These are phyloP conservation scores for Sorex fumeus DNA, from an alignment of 2,113 vertebrate genomes.

Conservation along the genomic window DNA sequence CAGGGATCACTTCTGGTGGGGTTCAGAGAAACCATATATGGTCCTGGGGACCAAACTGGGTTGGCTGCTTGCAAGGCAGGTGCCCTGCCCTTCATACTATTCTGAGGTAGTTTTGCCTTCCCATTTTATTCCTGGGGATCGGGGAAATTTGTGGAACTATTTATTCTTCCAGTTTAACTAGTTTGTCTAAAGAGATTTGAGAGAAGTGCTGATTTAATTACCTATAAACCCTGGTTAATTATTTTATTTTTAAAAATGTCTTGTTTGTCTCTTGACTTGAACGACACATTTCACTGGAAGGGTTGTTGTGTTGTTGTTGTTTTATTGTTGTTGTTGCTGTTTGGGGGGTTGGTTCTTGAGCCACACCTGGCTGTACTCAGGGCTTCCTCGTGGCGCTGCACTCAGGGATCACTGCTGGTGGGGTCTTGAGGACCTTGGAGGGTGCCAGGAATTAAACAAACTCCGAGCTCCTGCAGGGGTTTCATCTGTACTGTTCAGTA, in stretches of 20 bases:
- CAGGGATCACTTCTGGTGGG: too few relatives aligned
- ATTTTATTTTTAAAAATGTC: conserved; percentile 56
- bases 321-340: too few relatives aligned
- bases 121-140: neutral
- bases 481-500: too few relatives aligned
- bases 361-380: too few relatives aligned
- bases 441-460: too few relatives aligned
- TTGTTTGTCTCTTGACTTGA: neutral
- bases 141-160: conserved; percentile 43
- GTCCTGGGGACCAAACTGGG: too few relatives aligned
- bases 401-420: neutral
- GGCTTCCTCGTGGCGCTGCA: neutral
- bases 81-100: neutral
- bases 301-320: neutral
- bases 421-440: too few relatives aligned
- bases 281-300: neutral
- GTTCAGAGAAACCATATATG: too few relatives aligned
- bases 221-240: neutral
- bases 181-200: conserved; percentile 62
- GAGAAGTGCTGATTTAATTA: conserved; percentile 52
- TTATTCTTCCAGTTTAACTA: conserved; percentile 65
- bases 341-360: too few relatives aligned
- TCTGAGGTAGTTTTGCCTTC: conserved; percentile 5
- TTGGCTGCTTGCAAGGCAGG: too few relatives aligned
- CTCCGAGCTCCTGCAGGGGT: too few relatives aligned